Percentiles rank a stretch among this genome's conserved stretches.
Conservation (phyloP, 2,888 invertebrate genomes). For the Coleophora flavipennella region DNA sequence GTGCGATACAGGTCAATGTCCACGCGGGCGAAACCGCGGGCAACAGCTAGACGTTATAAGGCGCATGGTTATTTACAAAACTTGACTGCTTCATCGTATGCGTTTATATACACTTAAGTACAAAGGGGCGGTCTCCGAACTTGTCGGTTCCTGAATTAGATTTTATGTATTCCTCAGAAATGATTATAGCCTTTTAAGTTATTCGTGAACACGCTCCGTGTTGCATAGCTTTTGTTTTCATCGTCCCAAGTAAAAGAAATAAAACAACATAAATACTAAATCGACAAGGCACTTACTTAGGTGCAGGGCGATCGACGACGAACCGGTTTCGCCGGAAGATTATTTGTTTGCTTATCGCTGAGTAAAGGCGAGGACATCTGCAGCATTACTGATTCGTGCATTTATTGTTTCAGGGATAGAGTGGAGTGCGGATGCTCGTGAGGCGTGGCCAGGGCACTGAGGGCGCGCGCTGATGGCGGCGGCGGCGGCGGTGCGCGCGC, state of each 20-base stretch:
- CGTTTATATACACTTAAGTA: too few species aligned
- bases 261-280: slow-evolving; percentile 54
- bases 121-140: too few species aligned
- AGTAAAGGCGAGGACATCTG: slow-evolving; percentile 34
- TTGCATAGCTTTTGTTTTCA: too few species aligned
- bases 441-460: slow-evolving; percentile 45
- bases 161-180: too few species aligned
- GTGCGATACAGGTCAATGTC: too few species aligned
- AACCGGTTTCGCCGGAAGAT: slow-evolving; percentile 56
- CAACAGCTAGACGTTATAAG: too few species aligned
- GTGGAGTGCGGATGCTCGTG: slow-evolving; percentile 42
- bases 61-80: too few species aligned
- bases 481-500: slow-evolving; percentile 40
- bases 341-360: slow-evolving; percentile 50
- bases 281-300: slow-evolving; percentile 38
- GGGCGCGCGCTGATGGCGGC: slow-evolving; percentile 53
- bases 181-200: slow-evolving; percentile 3
- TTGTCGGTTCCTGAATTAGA: too few species aligned
- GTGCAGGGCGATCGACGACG: slow-evolving; percentile 47
- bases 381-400: slow-evolving; percentile 29
- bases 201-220: slow-evolving; percentile 26
- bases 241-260: slow-evolving; percentile 21
- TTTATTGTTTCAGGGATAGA: slow-evolving; percentile 45
- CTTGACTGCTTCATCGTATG: too few species aligned
- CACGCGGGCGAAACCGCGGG: too few species aligned